Percentiles rank a stretch among this genome's conserved stretches.
phyloP scores from a whole-genome alignment of 2,113 vertebrate species.

The Scopus umbretta region DNA sequence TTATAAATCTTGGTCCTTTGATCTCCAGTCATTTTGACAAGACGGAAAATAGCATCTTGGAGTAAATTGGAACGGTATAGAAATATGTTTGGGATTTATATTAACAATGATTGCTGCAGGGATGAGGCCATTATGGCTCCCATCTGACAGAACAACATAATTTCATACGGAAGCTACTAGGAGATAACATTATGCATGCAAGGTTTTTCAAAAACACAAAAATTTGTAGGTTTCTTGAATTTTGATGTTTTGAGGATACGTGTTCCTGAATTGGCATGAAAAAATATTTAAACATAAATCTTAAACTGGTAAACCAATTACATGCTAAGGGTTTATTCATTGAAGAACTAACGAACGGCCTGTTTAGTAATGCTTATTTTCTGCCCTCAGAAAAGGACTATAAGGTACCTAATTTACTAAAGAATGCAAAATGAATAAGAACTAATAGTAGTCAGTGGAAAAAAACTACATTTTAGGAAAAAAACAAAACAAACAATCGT shows the following conservation, averaged over 20 bases:
- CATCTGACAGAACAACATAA: slow-evolving; percentile 78
- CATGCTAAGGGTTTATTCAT: background rate
- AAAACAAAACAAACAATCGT: background rate
- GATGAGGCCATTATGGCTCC: slow-evolving; percentile 88
- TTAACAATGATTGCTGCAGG: slow-evolving; percentile 91
- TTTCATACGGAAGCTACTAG: slow-evolving; percentile 65
- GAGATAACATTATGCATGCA: slow-evolving; percentile 57
- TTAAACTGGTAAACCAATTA: background rate
- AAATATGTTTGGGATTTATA: slow-evolving; percentile 80
- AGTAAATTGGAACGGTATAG: slow-evolving; percentile 74
- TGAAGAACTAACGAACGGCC: background rate
- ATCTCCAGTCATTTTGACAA: slow-evolving; percentile 78
- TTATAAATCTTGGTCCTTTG: slow-evolving; percentile 82
- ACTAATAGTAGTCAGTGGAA: background rate
- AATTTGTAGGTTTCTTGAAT: slow-evolving; percentile 1
- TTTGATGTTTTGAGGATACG: slow-evolving; percentile 29
- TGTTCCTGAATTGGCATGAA: slow-evolving; percentile 17
- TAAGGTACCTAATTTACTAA: background rate
- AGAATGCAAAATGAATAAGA: background rate
- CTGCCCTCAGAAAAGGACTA: background rate
- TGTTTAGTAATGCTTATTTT: background rate
- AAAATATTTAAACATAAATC: slow-evolving; percentile 4
- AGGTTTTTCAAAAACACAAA: slow-evolving; percentile 24
- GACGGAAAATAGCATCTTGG: slow-evolving; percentile 73
- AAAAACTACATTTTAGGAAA: background rate